Conservation (phyloP, 2,113 vertebrate genomes). For the Gulo gulo region DNA sequence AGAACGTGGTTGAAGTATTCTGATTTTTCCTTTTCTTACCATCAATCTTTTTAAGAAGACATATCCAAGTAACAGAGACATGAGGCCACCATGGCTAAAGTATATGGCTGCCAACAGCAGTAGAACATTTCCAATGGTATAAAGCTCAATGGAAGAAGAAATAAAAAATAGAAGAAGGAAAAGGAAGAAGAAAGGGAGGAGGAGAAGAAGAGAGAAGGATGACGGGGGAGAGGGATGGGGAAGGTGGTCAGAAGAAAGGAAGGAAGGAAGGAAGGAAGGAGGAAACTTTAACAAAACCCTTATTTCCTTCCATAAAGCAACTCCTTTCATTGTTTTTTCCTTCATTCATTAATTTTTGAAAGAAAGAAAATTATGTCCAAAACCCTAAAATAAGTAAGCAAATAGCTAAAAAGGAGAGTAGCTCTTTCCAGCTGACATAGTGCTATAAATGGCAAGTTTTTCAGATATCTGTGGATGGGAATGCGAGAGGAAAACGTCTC, state of each 20-base stretch:
- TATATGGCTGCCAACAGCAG: background rate
- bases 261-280: background rate
- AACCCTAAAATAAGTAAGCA: background rate
- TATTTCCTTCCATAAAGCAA: background rate
- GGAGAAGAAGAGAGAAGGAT: background rate
- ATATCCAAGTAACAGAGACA: background rate
- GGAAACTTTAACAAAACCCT: background rate
- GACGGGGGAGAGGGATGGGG: accelerated
- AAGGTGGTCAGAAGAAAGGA: too few species aligned
- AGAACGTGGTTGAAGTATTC: background rate
- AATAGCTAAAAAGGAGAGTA: conserved; percentile 64
- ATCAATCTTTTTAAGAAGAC: background rate
- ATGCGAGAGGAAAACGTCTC: background rate
- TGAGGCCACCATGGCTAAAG: background rate
- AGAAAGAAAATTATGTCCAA: conserved; percentile 2
- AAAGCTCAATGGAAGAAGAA: background rate
- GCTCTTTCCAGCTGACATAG: conserved; percentile 61
- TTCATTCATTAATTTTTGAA: background rate
- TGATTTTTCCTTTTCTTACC: background rate
- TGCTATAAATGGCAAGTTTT: conserved; percentile 37
- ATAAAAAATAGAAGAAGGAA: background rate
- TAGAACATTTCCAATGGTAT: background rate
- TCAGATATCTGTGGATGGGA: background rate
- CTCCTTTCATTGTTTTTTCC: background rate
- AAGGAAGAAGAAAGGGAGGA: too few species aligned